Conservation (phyloP, 2,888 invertebrate genomes). For the Bellardia bayeri region DNA sequence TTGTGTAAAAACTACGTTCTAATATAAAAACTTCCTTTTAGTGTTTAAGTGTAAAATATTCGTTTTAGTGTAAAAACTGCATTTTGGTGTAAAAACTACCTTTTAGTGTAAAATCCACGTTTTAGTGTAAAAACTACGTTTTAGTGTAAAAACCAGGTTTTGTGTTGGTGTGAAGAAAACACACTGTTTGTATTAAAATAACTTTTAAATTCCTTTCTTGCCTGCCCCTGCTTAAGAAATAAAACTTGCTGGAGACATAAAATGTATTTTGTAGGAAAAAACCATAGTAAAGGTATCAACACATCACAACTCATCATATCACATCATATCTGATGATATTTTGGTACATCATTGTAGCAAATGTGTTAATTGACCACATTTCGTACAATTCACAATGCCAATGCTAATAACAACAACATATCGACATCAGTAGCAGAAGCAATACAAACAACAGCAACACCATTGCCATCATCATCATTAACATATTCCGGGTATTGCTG, state of each 20-base stretch:
- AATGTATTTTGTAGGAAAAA: slow-evolving; percentile 17
- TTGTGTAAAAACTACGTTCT: too few species aligned
- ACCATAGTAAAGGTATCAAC: slow-evolving; percentile 51
- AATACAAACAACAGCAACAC: slow-evolving; percentile 18
- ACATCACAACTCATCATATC: slow-evolving; percentile 60
- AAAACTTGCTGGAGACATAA: neutral
- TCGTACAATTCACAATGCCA: slow-evolving; percentile 73
- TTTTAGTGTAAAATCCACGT: too few species aligned
- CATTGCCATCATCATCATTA: slow-evolving; percentile 31
- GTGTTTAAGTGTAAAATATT: too few species aligned
- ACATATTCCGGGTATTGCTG: slow-evolving; percentile 25
- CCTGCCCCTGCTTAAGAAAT: neutral
- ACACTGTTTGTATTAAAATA: too few species aligned
- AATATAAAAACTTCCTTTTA: too few species aligned
- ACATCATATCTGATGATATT: slow-evolving; percentile 59
- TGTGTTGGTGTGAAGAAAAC: too few species aligned
- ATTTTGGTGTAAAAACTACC: too few species aligned
- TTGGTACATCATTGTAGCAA: slow-evolving; percentile 75
- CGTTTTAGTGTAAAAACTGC: too few species aligned
- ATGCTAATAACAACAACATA: slow-evolving; percentile 49
- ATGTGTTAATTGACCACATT: slow-evolving; percentile 83
- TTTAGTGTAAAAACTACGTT: too few species aligned
- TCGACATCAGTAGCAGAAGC: slow-evolving; percentile 10
- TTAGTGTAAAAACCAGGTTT: too few species aligned
- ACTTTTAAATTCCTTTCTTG: neutral